These are phyloP conservation scores for Tenthredo livida DNA, from an alignment of 2,888 invertebrate genomes.

Conservation along the genomic window DNA sequence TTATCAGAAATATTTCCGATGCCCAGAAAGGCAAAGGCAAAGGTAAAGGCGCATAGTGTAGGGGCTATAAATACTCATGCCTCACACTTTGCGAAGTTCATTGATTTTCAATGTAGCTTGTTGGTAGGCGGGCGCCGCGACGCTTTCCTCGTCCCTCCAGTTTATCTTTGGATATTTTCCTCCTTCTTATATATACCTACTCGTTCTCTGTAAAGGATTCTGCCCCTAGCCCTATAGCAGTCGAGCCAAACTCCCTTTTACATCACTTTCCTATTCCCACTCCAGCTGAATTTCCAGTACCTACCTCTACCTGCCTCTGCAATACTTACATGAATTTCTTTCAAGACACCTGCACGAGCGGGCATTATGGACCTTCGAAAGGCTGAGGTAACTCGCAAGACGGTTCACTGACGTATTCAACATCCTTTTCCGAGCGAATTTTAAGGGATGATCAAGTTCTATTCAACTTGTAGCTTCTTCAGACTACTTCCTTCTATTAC, in stretches of 20 bases:
- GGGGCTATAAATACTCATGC: slow-evolving; percentile 62
- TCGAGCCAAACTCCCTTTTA: slow-evolving; percentile 21
- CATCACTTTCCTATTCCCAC: slow-evolving; percentile 31
- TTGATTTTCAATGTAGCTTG: slow-evolving; percentile 69
- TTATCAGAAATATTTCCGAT: neutral
- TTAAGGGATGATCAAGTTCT: neutral
- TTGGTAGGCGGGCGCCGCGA: slow-evolving; percentile 12
- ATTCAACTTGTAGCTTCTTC: slow-evolving; percentile 29
- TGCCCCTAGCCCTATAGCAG: neutral
- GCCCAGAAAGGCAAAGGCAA: neutral
- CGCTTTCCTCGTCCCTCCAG: slow-evolving; percentile 20
- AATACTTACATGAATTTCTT: slow-evolving; percentile 27
- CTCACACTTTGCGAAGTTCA: slow-evolving; percentile 66
- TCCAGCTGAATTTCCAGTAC: neutral
- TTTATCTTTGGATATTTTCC: neutral
- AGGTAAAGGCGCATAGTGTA: neutral
- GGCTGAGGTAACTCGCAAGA: neutral
- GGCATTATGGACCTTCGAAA: slow-evolving; percentile 7
- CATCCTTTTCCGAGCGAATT: neutral
- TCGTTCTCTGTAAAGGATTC: slow-evolving; percentile 15
- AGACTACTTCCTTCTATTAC: neutral
- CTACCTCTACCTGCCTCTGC: neutral
- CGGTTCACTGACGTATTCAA: slow-evolving; percentile 20
- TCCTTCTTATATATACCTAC: neutral
- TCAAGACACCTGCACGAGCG: neutral